Evolutionary conservation across 1,140 invertebrate species (phyloP).

Genomic region (Harpegnathos saltator): DNA sequence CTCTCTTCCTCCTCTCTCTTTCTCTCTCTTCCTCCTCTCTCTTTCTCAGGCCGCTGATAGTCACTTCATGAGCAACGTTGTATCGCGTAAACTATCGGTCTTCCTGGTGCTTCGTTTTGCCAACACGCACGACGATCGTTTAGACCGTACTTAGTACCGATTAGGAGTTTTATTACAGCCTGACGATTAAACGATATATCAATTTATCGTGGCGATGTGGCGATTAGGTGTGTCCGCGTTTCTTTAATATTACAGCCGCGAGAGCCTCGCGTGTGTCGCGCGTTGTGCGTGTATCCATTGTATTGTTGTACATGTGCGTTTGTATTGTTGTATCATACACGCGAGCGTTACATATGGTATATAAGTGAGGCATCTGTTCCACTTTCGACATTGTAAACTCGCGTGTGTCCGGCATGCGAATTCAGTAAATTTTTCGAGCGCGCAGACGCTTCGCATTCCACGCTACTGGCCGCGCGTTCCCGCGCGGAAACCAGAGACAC

Average conservation of each 20-base stretch:
- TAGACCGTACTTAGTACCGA: background rate
- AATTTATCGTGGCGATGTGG: background rate
- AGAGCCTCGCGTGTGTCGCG: no score
- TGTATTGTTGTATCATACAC: background rate
- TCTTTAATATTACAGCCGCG: background rate
- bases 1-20: background rate
- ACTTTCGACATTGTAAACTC: no score
- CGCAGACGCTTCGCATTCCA: no score
- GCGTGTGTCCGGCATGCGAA: no score
- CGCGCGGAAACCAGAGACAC: background rate
- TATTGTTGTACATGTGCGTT: background rate
- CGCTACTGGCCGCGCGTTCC: no score
- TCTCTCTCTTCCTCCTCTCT: background rate
- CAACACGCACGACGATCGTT: background rate
- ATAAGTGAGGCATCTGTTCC: no score
- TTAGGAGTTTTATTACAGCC: background rate
- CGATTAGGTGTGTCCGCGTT: background rate
- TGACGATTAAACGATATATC: background rate
- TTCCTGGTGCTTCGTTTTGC: background rate
- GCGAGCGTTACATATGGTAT: no score
- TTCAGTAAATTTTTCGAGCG: no score
- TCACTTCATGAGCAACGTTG: background rate
- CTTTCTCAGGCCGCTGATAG: background rate
- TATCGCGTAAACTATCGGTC: background rate
- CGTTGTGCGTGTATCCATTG: no score